Base-by-base conservation (phyloP, 2,888 invertebrate genomes). In the Poecilobothrus nobilitatus region DNA sequence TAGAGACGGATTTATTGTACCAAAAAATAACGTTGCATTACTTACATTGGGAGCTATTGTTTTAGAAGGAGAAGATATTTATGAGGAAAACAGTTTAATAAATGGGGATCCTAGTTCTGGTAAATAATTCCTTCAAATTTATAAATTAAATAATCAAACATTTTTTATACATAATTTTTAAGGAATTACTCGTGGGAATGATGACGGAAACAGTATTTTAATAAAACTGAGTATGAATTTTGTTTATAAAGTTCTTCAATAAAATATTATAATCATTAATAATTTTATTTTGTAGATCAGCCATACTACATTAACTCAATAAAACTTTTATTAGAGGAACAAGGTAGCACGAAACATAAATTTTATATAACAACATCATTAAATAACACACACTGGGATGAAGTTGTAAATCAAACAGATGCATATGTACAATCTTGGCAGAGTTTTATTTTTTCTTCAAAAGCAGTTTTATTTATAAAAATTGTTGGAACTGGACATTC, bases 341-440 rank as follows among this genome's bases (percentile, higher is more conserved):
- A 99, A 84, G 97, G 96, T 82, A 95, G 95, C 83, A 92, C 91
- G 80, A 88, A 97, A 73, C 99, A 98, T 84, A 93, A 95, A 67
- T 99, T 96, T 83, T 96, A 94, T 81, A 91, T 98, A 68, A 96
- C 98, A 84, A 93, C 95, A 18, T 95, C 95, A 12, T 88, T 91
- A 73, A 95, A 99, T 84, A 89, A 91, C 78, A 90, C 91, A 84
- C 92, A 93, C 78, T 99, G 98, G 95, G 90, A 91, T 79, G 88
- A 91, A 77, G 91, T 97, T 18, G 91, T 90, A 63, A 97, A 99
- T 80, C 90, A 91, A 75, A 91, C 92, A 0, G 84, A 90, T 70
- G 94, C 95, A 76, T 84, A 87, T 20, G 95, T 95, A 71, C 86
- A 91, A 76, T 97, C 97, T 0, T 99, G 98, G 98, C 98, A 99